Evolutionary conservation across 2,888 invertebrate species (phyloP).

Genomic region (Sarcophaga carnaria): DNA sequence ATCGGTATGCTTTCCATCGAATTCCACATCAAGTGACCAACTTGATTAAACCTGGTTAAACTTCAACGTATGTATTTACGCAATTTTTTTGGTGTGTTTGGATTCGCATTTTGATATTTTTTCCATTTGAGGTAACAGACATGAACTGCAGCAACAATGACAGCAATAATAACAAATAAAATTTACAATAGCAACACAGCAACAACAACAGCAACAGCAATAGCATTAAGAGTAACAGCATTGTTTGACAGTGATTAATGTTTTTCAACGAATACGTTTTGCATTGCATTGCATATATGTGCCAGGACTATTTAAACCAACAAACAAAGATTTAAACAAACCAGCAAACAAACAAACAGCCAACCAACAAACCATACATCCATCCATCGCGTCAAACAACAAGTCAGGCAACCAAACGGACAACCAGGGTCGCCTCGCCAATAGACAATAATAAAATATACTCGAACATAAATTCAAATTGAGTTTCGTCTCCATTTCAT

Average conservation of each 20-base stretch:
- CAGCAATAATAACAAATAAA: not conserved
- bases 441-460: constrained; percentile 16
- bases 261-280: constrained; percentile 15
- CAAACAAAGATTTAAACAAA: no score
- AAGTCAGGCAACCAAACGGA: constrained; percentile 14
- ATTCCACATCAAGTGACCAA: not conserved
- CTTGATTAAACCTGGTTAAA: not conserved
- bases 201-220: not conserved
- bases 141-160: not conserved
- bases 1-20: no score
- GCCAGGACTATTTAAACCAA: no score
- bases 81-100: not conserved
- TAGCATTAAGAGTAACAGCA: constrained; percentile 31
- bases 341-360: constrained; percentile 6
- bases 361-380: not conserved
- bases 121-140: not conserved
- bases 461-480: constrained; percentile 40
- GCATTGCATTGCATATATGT: not conserved
- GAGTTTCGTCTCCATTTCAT: constrained; percentile 30
- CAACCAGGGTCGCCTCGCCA: constrained; percentile 26
- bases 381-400: not conserved
- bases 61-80: not conserved
- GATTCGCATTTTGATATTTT: not conserved
- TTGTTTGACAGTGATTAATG: constrained; percentile 67
- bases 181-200: constrained; percentile 1